A percentile compares a stretch with the other conserved stretches of the same genome.
These are phyloP conservation scores for Eulithis prunata DNA, from an alignment of 2,888 invertebrate species.

Conservation along the genomic window DNA sequence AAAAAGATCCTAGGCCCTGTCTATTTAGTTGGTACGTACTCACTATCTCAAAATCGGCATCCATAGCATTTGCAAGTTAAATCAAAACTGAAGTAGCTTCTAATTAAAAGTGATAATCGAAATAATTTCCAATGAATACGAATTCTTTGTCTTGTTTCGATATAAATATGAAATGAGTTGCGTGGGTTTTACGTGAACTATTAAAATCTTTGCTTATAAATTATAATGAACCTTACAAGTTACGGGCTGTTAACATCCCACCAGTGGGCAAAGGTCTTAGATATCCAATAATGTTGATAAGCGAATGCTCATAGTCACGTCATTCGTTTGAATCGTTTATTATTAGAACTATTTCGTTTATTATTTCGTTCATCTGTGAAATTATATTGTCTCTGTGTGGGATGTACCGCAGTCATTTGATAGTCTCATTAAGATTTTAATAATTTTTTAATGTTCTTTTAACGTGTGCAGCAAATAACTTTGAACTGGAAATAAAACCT, in stretches of 20 bases:
- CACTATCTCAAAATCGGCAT: no score
- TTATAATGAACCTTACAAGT: conserved; percentile 37
- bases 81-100: conserved; percentile 29
- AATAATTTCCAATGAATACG: conserved; percentile 47
- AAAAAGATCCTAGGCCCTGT: no score
- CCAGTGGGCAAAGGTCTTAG: conserved; percentile 36
- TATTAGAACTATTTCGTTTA: conserved; percentile 1
- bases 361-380: conserved; percentile 3
- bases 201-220: conserved; percentile 39
- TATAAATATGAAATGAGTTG: conserved; percentile 36
- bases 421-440: conserved; percentile 5
- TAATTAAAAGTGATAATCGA: conserved; percentile 51
- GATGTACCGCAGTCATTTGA: conserved; percentile 3
- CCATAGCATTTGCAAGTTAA: conserved; percentile 23
- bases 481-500: not conserved
- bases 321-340: conserved; percentile 21
- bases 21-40: no score
- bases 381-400: conserved; percentile 10
- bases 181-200: conserved; percentile 37
- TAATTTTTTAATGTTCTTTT: not conserved
- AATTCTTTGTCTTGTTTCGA: conserved; percentile 45
- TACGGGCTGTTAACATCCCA: conserved; percentile 37
- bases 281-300: conserved; percentile 35
- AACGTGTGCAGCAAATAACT: not conserved
- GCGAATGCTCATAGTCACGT: conserved; percentile 36